phyloP scores from a whole-genome alignment of 2,888 invertebrate genomes.

The Conus canariensis region DNA sequence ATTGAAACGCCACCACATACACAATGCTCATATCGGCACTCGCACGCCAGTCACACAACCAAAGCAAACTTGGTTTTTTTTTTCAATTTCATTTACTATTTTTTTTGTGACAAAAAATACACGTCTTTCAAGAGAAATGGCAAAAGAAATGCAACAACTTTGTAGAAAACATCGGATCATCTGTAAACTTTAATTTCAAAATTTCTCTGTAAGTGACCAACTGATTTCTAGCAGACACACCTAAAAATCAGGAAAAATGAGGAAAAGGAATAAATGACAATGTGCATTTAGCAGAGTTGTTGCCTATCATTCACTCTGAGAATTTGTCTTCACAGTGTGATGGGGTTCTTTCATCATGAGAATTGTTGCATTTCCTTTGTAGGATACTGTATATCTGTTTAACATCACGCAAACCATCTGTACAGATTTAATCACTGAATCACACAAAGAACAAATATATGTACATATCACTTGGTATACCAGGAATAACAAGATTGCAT shows the following conservation, averaged over 20 bases:
- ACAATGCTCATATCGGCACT: neutral
- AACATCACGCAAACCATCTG: neutral
- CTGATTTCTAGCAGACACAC: neutral
- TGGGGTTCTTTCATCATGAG: too few relatives aligned
- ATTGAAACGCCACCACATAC: neutral
- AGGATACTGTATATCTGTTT: neutral
- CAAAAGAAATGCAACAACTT: too few relatives aligned
- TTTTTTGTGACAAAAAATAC: neutral
- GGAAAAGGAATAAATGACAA: neutral
- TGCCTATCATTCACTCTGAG: too few relatives aligned
- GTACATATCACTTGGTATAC: slow-evolving; percentile 9
- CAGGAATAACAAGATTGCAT: slow-evolving; percentile 27
- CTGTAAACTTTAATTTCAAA: too few relatives aligned
- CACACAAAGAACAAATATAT: neutral
- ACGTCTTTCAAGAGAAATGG: neutral
- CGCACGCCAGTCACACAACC: neutral
- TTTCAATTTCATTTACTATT: neutral
- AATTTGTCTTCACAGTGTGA: too few relatives aligned
- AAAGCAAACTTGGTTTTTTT: neutral
- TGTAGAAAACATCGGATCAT: too few relatives aligned
- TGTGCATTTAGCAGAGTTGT: too few relatives aligned
- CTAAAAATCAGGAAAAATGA: neutral
- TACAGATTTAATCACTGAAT: neutral
- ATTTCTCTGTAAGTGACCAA: too few relatives aligned
- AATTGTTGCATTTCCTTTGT: neutral